Conservation (phyloP, 2,113 vertebrate species). For the Montifringilla adamsi region DNA sequence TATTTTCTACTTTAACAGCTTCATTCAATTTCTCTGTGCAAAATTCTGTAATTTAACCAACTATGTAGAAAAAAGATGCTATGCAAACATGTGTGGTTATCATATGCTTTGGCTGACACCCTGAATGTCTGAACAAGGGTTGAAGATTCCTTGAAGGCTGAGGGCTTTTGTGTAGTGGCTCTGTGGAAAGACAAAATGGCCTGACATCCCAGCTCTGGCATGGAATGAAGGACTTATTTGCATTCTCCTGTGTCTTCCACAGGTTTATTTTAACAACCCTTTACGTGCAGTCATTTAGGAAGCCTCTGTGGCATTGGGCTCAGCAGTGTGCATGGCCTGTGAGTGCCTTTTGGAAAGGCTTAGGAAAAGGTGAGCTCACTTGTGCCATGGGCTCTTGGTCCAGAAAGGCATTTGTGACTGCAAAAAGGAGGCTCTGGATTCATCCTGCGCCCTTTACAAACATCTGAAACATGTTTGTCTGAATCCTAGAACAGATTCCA, state of each 20-base stretch:
- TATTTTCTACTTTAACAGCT: neutral
- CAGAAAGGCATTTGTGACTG: neutral
- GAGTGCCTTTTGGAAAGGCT: neutral
- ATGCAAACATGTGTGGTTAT: neutral
- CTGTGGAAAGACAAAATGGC: neutral
- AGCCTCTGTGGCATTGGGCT: neutral
- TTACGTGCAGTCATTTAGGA: neutral
- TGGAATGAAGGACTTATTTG: neutral
- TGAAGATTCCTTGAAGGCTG: neutral
- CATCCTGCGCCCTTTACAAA: neutral
- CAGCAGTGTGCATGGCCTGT: neutral
- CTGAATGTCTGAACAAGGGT: neutral
- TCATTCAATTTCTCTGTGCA: neutral
- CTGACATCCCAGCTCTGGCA: neutral
- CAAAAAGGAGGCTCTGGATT: neutral
- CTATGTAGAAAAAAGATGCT: neutral
- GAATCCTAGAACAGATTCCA: neutral
- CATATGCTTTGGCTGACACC: neutral
- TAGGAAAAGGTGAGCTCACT: neutral
- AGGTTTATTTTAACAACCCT: neutral
- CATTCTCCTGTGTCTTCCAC: neutral
- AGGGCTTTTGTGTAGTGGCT: neutral
- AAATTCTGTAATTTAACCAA: neutral
- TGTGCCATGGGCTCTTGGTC: neutral
- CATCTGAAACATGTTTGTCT: neutral